Evolutionary conservation across 2,888 invertebrate species (phyloP).

Genomic region (Lepas anatifera): DNA sequence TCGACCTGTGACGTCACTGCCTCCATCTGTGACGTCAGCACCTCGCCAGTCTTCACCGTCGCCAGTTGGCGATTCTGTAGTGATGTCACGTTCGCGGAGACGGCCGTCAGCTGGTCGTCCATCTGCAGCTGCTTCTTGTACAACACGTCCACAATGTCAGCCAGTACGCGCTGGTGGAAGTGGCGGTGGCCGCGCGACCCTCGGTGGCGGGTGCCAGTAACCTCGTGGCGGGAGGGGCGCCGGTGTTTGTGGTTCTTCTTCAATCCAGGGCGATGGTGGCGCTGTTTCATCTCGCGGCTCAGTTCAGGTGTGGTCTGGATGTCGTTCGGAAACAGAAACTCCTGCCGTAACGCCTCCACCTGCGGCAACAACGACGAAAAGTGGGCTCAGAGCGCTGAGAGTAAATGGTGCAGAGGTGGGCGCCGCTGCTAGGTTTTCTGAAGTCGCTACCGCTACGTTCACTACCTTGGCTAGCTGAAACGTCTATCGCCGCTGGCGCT

Average conservation of each 20-base stretch:
- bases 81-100: neutral
- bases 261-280: neutral
- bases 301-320: neutral
- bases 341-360: neutral
- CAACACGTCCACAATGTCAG: neutral
- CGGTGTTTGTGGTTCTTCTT: too few species aligned
- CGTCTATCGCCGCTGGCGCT: too few species aligned
- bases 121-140: neutral
- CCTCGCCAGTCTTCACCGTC: too few species aligned
- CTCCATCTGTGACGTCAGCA: neutral
- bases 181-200: neutral
- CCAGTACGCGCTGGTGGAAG: neutral
- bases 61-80: neutral
- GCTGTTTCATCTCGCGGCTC: neutral
- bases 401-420: too few species aligned
- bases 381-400: too few species aligned
- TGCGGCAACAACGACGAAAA: too few species aligned
- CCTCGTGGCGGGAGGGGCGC: too few species aligned
- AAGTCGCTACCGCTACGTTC: too few species aligned
- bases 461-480: too few species aligned
- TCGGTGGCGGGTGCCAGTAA: too few species aligned
- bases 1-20: neutral
- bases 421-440: too few species aligned
- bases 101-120: neutral
- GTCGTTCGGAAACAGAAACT: neutral